Evolutionary conservation across 2,888 invertebrate genomes (phyloP).

Genomic region (Tachina lurida): DNA sequence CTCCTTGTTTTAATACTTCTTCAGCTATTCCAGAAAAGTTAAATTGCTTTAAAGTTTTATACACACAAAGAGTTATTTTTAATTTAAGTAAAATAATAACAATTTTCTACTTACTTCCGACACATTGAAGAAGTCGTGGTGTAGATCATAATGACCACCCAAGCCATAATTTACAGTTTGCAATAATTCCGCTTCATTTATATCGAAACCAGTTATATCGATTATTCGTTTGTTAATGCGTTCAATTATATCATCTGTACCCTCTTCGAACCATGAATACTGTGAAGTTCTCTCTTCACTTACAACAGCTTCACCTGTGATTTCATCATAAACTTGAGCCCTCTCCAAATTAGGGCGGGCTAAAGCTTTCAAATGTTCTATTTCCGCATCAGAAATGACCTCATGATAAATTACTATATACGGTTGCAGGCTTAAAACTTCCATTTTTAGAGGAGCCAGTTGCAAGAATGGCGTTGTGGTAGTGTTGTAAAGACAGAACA

Average conservation of each 20-base stretch:
- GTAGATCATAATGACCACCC: conserved; percentile 87
- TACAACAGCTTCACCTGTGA: conserved; percentile 1
- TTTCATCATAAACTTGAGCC: conserved; percentile 75
- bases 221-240: conserved; percentile 82
- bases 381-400: conserved; percentile 76
- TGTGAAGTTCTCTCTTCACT: conserved; percentile 77
- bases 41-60: neutral
- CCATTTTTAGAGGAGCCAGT: conserved; percentile 80
- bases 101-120: conserved; percentile 66
- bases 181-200: conserved; percentile 84
- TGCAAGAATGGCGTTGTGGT: conserved; percentile 76
- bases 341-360: conserved; percentile 75
- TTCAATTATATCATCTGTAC: conserved; percentile 63
- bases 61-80: too few relatives aligned
- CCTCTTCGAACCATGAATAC: conserved; percentile 78
- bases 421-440: conserved; percentile 76
- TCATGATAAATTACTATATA: conserved; percentile 79
- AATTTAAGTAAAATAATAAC: too few relatives aligned
- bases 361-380: conserved; percentile 74
- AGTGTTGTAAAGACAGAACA: conserved; percentile 78
- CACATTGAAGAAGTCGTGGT: conserved; percentile 76
- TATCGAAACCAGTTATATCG: conserved; percentile 85
- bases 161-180: conserved; percentile 79
- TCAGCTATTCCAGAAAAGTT: neutral
- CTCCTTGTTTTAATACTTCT: conserved; percentile 71